Base-by-base conservation (phyloP, 2,888 invertebrate species). In the Trileptium ribeirensis region DNA sequence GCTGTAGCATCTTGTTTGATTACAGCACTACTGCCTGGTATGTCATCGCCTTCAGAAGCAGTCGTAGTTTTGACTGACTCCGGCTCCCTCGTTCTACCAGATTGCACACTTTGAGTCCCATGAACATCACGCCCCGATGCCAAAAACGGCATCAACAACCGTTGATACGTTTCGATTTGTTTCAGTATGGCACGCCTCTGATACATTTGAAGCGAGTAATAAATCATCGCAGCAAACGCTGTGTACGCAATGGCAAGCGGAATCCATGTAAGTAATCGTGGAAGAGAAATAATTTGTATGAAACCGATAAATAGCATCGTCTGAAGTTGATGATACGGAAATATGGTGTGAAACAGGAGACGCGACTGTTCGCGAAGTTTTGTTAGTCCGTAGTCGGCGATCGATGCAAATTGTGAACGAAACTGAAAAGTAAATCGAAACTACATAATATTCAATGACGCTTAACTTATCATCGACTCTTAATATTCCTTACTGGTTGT, bases 311-410 rank as follows among this genome's bases (percentile, higher is more conserved):
- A 64, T 3, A 78, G 3, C 79, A 78, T 67, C 15, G 79, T 78
- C 33, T 78, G 79, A 8, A 78, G 31, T 19, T 78, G 79, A 24
- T 78, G 79, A 67, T 78, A 64, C 8, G 79, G 79, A n/a, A 78
- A 40, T 19, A 64, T 33, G 1, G 64, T 51, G n/a, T 78, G 40
- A n/a, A 78, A 78, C 29, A 78, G 15, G 29, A 67, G 64, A 15
- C 64, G 64, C 24, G 51, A 31, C n/a, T 78, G 79, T 31, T 64
- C 79, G 2, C 33, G 8, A 31, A 78, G 34, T 64, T 78, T 78
- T 33, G 19, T 24, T 3, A 39, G 31, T 8, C 34, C 67, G 31
- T 78, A 78, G 8, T 78, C 79, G 70, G 39, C 15, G 8, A 64
- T 3, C 3, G 67, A 29, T 24, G n/a, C 2, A 31, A 78, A 15